Base-by-base conservation (phyloP, 2,797 vertebrate species). In the Rhabdophis nuchalis region DNA sequence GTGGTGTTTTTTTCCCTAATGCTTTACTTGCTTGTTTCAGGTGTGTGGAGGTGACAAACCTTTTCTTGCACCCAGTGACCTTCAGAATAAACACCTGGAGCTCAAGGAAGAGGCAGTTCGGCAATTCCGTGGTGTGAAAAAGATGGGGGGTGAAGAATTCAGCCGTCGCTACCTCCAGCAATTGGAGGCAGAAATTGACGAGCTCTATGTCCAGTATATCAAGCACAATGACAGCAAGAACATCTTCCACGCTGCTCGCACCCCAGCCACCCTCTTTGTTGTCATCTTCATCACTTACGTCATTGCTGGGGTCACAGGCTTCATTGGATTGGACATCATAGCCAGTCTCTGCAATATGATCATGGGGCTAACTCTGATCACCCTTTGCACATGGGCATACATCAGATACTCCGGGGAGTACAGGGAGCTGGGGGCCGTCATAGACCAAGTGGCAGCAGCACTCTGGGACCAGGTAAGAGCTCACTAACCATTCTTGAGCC, bases 181-280 rank as follows among this genome's bases (percentile, higher is more conserved):
- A 96, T 97, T 99, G 97, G 98, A 99, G 96, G 97, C 95, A 0
- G 99, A 99, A 95, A 97, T 99, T 5, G 99, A 99, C 23, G 99
- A 99, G 98, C 98, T 99, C 88, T 99, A 99, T 88, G 97, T 99
- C 95, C 99, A 99, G 97, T 99, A 99, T 96, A 99, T 99, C 98
- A 99, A 99, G 96, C 99, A 99, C 98, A 99, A 99, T 89, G 99
- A 99, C 97, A 99, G 99, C 98, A 99, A 99, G 98, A 99, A 99
- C 97, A 99, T 99, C 98, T 99, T 99, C 98, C 99, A 99, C 0
- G 99, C 99, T 0, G 99, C 99, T 52, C 99, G 99, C 93, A 99
- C 99, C 53, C 99, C 99, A 0, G 99, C 99, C 97, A 99, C 99
- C 1, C 98, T 99, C 92, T 99, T 99, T 13, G 99, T 99, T 95